Percentiles rank a stretch among this genome's conserved stretches.
Evolutionary conservation across 2,113 vertebrate species (phyloP).

Genomic region (Chauna torquata): DNA sequence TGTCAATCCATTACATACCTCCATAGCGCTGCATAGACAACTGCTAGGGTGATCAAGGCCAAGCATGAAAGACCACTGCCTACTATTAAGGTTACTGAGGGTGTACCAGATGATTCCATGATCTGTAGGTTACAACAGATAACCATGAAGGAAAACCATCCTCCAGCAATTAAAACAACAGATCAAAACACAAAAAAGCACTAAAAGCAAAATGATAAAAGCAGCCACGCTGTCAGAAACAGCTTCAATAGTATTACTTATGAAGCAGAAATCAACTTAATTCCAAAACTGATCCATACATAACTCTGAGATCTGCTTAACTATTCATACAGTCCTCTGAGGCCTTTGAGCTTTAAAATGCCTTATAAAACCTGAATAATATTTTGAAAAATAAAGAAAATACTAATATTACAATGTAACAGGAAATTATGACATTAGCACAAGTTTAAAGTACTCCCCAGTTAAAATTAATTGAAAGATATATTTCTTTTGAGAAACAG

Average conservation of each 20-base stretch:
- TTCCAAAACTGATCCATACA: conserved; percentile 16
- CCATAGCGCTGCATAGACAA: conserved; percentile 96
- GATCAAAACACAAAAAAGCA: neutral
- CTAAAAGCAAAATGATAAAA: conserved; percentile 19
- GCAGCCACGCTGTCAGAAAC: neutral
- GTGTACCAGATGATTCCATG: conserved; percentile 97
- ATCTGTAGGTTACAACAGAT: conserved; percentile 83
- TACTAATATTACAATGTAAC: neutral
- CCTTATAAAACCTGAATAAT: neutral
- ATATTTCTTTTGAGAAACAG: neutral
- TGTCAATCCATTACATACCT: conserved; percentile 81
- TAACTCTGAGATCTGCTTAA: conserved; percentile 1
- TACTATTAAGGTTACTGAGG: conserved; percentile 97
- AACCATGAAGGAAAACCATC: neutral
- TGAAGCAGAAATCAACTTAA: neutral
- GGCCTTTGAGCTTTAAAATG: conserved; percentile 34
- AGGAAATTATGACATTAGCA: neutral
- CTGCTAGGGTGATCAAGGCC: conserved; percentile 93
- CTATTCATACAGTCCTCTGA: conserved; percentile 17
- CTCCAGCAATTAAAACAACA: conserved; percentile 58
- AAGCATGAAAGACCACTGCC: conserved; percentile 98
- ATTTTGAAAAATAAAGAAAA: conserved; percentile 21
- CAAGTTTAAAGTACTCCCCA: neutral
- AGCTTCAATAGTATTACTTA: neutral
- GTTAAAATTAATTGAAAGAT: neutral